Conservation (phyloP, 2,797 vertebrate species). For the Peromyscus eremicus region DNA sequence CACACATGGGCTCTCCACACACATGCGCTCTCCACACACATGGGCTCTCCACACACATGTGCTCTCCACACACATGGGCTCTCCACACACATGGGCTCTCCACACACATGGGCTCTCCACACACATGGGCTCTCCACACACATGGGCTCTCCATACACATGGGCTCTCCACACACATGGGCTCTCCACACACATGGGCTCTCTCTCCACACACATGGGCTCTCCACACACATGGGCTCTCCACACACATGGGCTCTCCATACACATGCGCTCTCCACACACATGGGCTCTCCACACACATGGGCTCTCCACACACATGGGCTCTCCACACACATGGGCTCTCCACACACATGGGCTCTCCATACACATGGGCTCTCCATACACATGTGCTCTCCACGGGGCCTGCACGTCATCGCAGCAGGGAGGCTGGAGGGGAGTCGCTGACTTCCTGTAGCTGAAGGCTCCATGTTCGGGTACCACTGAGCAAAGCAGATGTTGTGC, state of each 20-base stretch:
- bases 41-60: too few species aligned
- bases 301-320: accelerated
- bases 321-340: accelerated
- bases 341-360: accelerated
- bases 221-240: accelerated
- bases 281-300: accelerated
- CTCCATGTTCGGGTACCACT: background rate
- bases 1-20: accelerated
- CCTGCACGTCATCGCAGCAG: background rate
- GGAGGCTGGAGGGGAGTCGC: accelerated
- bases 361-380: accelerated
- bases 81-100: accelerated
- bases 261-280: too few species aligned
- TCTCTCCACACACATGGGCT: accelerated
- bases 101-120: accelerated
- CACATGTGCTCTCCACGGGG: accelerated
- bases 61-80: accelerated
- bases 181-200: accelerated
- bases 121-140: accelerated
- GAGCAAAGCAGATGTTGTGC: accelerated
- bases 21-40: too few species aligned
- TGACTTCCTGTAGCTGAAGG: background rate
- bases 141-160: accelerated
- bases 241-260: accelerated
- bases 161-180: accelerated